Evolutionary conservation across 2,888 invertebrate genomes (phyloP).

Genomic region (Crepidodera aurea): DNA sequence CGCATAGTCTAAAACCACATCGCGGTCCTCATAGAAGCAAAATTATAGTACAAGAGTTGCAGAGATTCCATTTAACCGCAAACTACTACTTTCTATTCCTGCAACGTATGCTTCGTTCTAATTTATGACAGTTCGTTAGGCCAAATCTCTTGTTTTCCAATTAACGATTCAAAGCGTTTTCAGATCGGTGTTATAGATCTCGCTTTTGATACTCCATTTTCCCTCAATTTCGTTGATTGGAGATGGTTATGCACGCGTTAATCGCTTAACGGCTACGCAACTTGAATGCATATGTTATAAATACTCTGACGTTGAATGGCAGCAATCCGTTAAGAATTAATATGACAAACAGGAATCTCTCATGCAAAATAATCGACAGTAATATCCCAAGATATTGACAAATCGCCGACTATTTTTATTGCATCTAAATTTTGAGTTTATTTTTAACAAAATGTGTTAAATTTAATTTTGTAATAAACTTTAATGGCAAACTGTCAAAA

Average conservation of each 20-base stretch:
- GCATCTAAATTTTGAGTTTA: too few relatives aligned
- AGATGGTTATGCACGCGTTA: constrained; percentile 7
- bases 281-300: too few relatives aligned
- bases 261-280: too few relatives aligned
- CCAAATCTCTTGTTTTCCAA: constrained; percentile 15
- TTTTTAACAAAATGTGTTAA: too few relatives aligned
- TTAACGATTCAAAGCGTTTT: constrained; percentile 16
- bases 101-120: constrained; percentile 10
- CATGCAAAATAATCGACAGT: too few relatives aligned
- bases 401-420: too few relatives aligned
- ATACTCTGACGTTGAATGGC: too few relatives aligned
- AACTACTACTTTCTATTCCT: constrained; percentile 17
- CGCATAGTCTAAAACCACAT: neutral
- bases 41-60: neutral
- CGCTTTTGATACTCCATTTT: neutral
- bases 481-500: too few relatives aligned
- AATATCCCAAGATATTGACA: too few relatives aligned
- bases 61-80: constrained; percentile 7
- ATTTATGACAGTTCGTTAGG: constrained; percentile 21
- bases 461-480: too few relatives aligned
- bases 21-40: neutral
- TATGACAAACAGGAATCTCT: too few relatives aligned
- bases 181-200: neutral
- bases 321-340: too few relatives aligned
- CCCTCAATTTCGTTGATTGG: constrained; percentile 3